Evolutionary conservation across 2,113 vertebrate genomes (phyloP), one percentile per base, ranked within the genome.

Genomic region (Nesogale talazaci): DNA sequence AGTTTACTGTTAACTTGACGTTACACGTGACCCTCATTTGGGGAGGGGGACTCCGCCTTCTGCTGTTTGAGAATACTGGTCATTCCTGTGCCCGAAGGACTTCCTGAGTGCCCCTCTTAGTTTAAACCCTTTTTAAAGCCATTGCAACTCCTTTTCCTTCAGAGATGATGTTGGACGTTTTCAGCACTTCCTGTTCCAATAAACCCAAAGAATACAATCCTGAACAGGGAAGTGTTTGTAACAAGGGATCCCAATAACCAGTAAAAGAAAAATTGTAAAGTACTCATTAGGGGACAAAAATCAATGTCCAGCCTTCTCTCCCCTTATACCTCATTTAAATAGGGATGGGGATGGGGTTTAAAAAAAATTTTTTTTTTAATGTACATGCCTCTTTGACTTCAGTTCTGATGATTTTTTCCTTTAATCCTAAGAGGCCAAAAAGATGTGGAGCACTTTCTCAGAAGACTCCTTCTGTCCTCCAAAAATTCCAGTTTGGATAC

Each of bases 131-230:
- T 52, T 52, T 96, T 92, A 79, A 96, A 97, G 96, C 95, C 97
- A 97, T 96, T 79, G 95, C 93, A 0, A 22, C 36, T 93, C 95
- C 89, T 90, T 95, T 19, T 94, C 80, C 92, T 95, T 89, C 93
- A 88, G 96, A 96, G 91, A 97, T 93, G 94, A 93, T 96, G 93
- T 90, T 97, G 95, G 90, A 84, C 0, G 22, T 96, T 93, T 96
- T 97, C 94, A 95, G 97, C 97, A 98, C 97, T 98, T 98, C 97
- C 94, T 97, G 96, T 98, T 98, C 96, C 96, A 96, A 77, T 96
- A 96, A 98, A 98, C 96, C 98, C 98, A 98, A 98, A 98, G 98
- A 98, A 97, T 98, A 96, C 76, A 97, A 97, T 95, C 96, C 94
- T 91, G 97, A 97, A 96, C 92, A 94, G 91, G 97, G 97, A 97